Evolutionary conservation across 2,113 vertebrate species (phyloP), one percentile per base, ranked within the genome.

Genomic region (Orycteropus afer): DNA sequence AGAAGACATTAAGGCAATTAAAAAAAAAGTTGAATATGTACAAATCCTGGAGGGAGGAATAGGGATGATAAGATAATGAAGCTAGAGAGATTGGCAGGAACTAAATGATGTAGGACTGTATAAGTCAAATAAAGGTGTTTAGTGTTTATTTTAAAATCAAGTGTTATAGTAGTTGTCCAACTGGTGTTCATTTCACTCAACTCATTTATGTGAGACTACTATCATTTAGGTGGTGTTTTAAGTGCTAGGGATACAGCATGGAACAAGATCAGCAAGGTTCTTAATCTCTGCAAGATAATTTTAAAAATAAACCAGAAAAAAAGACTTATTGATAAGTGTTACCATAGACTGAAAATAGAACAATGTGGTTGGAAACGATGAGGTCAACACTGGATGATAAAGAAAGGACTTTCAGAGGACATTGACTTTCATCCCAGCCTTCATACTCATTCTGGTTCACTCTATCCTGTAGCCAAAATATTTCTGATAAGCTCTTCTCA

Each of bases 391-490:
- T 5, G 8, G n/a, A 42, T 3, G 20, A 59, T 20, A 71, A 1
- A 9, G 49, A 80, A 88, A 90, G 49, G 17, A 61, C 1, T 65
- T 45, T 51, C 34, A 63, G 42, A 93, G 74, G 61, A 80, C 18
- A 71, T 0, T 9, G 55, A 27, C 37, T 81, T 91, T 61, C 42
- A 91, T 49, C 7, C 67, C 37, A 42, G 25, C 27, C 79, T 89
- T 83, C 77, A 91, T 22, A 93, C 13, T 86, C n/a, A 80, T 25
- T 84, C 51, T 87, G 32, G 32, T 57, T 88, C 71, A 87, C 18
- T 69, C 45, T 94, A 82, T 89, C 0, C 15, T 40, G 10, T n/a
- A 90, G 51, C 12, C 40, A 83, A 91, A 73, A 63, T 3, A 3
- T 49, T 45, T 40, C 45, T 69, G 37, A 90, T 53, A 14, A 53